Evolutionary conservation across 1,140 invertebrate genomes (phyloP), one percentile per base, ranked within the genome.

Genomic region (Solenopsis invicta): DNA sequence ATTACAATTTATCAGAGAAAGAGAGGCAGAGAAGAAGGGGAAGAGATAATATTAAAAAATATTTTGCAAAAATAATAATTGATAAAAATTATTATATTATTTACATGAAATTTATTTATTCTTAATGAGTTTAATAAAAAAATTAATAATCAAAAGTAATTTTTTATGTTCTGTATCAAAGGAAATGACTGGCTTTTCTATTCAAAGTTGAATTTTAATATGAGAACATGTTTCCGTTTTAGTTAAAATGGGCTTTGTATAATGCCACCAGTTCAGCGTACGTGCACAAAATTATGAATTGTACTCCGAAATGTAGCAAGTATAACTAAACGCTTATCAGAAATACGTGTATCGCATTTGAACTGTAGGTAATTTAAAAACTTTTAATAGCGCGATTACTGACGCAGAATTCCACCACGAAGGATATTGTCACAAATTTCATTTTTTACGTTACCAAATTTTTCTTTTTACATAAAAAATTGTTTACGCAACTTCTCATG

Each of bases 261-360:
- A 84, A 61, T 61, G 24, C 24, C 24, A 74, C 41, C 41, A 56
- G 56, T 84, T 84, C 54, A 24, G 69, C 29, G 80, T 74, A 84
- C 80, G 80, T 84, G 80, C 41, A 50, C 12, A 75, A 84, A 84
- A 84, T 74, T 74, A 59, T 48, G 71, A 82, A 72, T 72, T 75
- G 41, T 24, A 62, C 54, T 84, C 18, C 45, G 41, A 84, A 84
- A 74, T 84, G 13, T 48, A 75, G 21, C n/a, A 18, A 37, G 2
- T 61, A 13, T 50, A 62, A 84, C 80, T 61, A 82, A 59, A 41
- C 54, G 69, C 54, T 84, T 84, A 84, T 84, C 80, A 84, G 41
- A 62, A 84, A 50, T 48, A 74, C 41, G 54, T 72, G 41, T 50
- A 61, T 84, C 54, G 24, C 10, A 61, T 48, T 72, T 13, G 21